phyloP scores from a whole-genome alignment of 2,888 invertebrate genomes.

The Helobdella robusta region DNA sequence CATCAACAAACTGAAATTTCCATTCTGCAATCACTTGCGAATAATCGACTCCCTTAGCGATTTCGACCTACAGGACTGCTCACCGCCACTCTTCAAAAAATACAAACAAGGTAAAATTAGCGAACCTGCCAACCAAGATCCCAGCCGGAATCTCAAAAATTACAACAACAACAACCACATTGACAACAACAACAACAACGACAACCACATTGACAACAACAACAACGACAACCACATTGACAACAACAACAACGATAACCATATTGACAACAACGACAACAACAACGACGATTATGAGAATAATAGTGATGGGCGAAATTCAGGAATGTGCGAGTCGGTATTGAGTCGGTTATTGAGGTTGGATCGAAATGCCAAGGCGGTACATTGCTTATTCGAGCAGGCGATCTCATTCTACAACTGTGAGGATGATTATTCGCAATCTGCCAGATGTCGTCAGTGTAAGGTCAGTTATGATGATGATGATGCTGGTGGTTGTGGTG shows the following conservation, averaged over 20 bases:
- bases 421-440: conserved; percentile 19
- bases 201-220: not conserved
- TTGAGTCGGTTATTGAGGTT: not conserved
- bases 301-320: no score
- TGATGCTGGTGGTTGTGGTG: not conserved
- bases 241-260: not conserved
- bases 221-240: not conserved
- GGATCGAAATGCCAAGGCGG: conserved; percentile 13
- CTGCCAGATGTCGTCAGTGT: conserved; percentile 19
- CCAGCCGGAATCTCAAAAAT: no score
- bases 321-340: not conserved
- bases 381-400: conserved; percentile 16
- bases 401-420: conserved; percentile 21
- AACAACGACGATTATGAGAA: not conserved
- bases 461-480: not conserved
- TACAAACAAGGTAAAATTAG: not conserved
- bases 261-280: not conserved
- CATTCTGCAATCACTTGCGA: conserved; percentile 18
- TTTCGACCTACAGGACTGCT: not conserved
- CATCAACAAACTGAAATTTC: not conserved
- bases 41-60: not conserved
- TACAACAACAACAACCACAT: no score
- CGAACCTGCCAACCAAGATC: not conserved
- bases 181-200: no score
- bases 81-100: not conserved